Percentiles rank a stretch among this genome's conserved stretches.
Evolutionary conservation across 92 coral and sea anemone species (phyloP).

Genomic region (Hydrozoanthus gracilis): DNA sequence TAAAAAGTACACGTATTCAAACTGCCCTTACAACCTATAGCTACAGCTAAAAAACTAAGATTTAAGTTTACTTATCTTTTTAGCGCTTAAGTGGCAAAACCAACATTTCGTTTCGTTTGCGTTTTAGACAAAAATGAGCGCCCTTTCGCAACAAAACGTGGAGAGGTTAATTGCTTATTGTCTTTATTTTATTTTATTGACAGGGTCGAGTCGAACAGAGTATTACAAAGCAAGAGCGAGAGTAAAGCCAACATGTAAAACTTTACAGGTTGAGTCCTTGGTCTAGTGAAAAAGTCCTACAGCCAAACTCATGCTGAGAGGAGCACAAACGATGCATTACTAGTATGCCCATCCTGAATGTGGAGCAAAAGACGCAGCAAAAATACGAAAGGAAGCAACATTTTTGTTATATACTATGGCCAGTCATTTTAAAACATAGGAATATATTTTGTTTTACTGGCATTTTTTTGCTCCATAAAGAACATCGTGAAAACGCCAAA

Average conservation of each 20-base stretch:
- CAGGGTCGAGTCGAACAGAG: constrained; percentile 34
- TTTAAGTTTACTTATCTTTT: too few species aligned
- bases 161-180: not conserved
- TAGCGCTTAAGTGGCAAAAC: too few species aligned
- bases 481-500: too few species aligned
- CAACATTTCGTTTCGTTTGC: too few species aligned
- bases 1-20: too few species aligned
- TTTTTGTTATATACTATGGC: not conserved
- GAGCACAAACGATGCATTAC: not conserved
- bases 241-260: constrained; percentile 25
- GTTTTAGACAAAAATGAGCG: too few species aligned
- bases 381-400: not conserved
- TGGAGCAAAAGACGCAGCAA: not conserved
- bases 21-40: too few species aligned
- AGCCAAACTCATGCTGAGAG: not conserved
- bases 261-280: constrained; percentile 5
- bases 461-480: too few species aligned
- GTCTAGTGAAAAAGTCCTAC: not conserved
- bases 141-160: not conserved
- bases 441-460: too few species aligned
- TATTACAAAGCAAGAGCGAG: constrained; percentile 30
- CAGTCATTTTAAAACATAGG: too few species aligned
- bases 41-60: too few species aligned
- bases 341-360: not conserved
- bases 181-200: not conserved